Percentiles rank a stretch among this genome's conserved stretches.
These are phyloP conservation scores for Corvus hawaiiensis DNA, from an alignment of 2,113 vertebrate genomes.

Conservation along the genomic window DNA sequence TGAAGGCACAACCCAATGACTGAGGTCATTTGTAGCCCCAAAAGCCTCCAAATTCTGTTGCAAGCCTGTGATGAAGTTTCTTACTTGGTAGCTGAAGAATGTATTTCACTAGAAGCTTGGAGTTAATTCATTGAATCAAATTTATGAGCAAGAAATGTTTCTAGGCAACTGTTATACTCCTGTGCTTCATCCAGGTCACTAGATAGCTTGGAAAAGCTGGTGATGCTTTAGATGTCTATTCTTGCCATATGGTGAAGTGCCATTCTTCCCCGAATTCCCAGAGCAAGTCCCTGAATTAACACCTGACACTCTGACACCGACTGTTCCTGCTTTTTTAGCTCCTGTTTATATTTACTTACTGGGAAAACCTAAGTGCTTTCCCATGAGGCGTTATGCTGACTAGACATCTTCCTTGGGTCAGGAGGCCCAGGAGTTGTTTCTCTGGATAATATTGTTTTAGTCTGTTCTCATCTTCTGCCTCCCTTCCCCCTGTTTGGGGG, in stretches of 20 bases:
- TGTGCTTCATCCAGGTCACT: constrained; percentile 34
- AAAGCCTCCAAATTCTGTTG: not conserved
- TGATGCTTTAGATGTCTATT: not conserved
- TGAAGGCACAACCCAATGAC: not conserved
- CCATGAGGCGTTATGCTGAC: not conserved
- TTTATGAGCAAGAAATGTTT: constrained; percentile 26
- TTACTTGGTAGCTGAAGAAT: not conserved
- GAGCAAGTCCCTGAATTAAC: not conserved
- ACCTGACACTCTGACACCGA: not conserved
- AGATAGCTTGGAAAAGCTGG: constrained; percentile 2
- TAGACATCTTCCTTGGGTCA: not conserved
- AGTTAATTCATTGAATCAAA: not conserved
- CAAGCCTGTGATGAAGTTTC: not conserved
- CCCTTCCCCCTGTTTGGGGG: not conserved
- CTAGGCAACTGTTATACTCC: constrained; percentile 21
- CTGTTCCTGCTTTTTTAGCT: not conserved
- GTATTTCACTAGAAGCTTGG: not conserved
- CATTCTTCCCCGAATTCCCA: not conserved
- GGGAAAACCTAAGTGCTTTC: not conserved
- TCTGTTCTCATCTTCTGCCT: not conserved
- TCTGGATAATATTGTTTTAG: not conserved
- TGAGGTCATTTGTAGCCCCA: not conserved
- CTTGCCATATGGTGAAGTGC: constrained; percentile 20
- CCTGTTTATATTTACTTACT: not conserved
- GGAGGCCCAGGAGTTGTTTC: not conserved